These are phyloP conservation scores for Strix aluco DNA, from an alignment of 2,113 vertebrate species.

Conservation along the genomic window DNA sequence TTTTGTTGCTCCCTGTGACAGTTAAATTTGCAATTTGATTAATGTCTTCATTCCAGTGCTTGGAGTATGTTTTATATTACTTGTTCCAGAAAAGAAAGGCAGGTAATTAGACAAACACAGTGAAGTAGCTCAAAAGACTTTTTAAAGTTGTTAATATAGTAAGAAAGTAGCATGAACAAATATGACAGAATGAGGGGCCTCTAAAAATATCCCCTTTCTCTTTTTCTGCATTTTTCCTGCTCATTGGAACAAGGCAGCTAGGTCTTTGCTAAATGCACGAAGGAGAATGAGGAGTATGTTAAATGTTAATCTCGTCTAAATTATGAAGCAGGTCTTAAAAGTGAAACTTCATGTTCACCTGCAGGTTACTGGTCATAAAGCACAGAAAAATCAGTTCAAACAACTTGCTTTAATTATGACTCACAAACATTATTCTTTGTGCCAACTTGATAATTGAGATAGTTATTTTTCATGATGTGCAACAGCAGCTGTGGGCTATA, in stretches of 20 bases:
- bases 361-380: slow-evolving; percentile 46
- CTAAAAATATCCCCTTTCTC: slow-evolving; percentile 4
- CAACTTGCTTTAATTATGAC: slow-evolving; percentile 52
- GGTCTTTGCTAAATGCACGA: not conserved
- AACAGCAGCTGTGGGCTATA: slow-evolving; percentile 60
- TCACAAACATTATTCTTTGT: slow-evolving; percentile 50
- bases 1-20: not conserved
- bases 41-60: slow-evolving; percentile 15
- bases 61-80: not conserved
- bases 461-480: slow-evolving; percentile 41
- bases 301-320: slow-evolving; percentile 43
- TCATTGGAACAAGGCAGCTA: not conserved
- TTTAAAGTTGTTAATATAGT: slow-evolving; percentile 17
- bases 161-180: slow-evolving; percentile 22
- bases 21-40: slow-evolving; percentile 29
- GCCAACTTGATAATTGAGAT: slow-evolving; percentile 62
- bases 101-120: slow-evolving; percentile 43
- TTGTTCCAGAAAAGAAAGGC: not conserved
- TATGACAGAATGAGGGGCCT: slow-evolving; percentile 9
- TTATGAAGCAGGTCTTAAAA: slow-evolving; percentile 20
- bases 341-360: slow-evolving; percentile 27
- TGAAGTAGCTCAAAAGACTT: slow-evolving; percentile 13
- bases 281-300: not conserved
- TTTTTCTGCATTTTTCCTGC: not conserved
- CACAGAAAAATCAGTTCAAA: slow-evolving; percentile 24